Conservation (phyloP, 2,797 vertebrate species). For the Rhabdomys pumilio region DNA sequence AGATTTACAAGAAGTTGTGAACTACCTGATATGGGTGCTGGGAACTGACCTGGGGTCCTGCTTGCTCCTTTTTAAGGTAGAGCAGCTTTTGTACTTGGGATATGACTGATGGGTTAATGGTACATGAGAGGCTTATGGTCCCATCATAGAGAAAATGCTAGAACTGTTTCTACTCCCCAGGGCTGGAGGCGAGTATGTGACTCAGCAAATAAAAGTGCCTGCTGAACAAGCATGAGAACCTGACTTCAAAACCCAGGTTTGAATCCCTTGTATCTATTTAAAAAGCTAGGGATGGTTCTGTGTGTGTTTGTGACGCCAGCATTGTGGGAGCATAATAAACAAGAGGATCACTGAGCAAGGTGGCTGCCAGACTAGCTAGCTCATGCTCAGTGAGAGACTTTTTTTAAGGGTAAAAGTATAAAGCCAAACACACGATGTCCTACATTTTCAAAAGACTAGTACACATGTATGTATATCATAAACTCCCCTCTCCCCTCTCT, state of each 20-base stretch:
- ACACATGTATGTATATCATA: neutral
- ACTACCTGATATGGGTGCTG: neutral
- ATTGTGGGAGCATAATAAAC: neutral
- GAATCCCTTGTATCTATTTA: neutral
- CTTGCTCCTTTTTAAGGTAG: too few species aligned
- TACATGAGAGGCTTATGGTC: accelerated
- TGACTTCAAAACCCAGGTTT: neutral
- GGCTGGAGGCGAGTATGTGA: neutral
- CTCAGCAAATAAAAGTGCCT: neutral
- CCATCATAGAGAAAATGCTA: neutral
- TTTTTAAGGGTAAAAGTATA: neutral
- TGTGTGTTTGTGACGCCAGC: neutral
- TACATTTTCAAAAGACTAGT: neutral
- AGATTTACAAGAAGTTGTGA: neutral
- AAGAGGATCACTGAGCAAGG: neutral
- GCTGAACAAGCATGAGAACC: neutral
- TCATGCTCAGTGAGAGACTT: neutral
- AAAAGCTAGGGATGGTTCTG: neutral
- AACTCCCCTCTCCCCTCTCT: neutral
- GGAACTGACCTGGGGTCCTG: neutral
- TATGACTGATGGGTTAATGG: neutral
- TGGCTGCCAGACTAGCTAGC: neutral
- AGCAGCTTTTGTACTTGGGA: neutral
- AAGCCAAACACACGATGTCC: neutral
- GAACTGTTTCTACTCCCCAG: neutral